Conservation (phyloP, 2,113 vertebrate species). For the Chaenogobius annularis region DNA sequence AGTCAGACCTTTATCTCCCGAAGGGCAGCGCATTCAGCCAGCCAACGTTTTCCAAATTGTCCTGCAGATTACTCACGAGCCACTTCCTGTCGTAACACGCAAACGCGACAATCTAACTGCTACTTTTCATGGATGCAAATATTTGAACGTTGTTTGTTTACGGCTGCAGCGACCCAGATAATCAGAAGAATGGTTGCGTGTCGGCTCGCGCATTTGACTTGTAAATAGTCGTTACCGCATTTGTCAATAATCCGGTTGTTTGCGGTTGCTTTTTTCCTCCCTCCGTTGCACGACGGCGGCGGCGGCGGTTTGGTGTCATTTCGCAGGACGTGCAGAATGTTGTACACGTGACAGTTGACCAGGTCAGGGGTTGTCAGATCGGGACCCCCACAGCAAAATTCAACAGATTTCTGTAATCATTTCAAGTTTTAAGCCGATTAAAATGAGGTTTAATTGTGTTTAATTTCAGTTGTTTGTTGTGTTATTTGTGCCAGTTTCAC, state of each 20-base stretch:
- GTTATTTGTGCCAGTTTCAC: no score
- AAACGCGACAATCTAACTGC: not conserved
- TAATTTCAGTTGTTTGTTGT: no score
- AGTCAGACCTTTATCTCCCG: slow-evolving; percentile 22
- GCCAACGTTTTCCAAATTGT: not conserved
- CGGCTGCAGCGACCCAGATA: not conserved
- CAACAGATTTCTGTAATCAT: no score
- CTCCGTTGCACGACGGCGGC: not conserved
- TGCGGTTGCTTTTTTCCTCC: not conserved
- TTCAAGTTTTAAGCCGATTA: no score
- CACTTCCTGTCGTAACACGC: not conserved
- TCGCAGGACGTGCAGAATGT: no score
- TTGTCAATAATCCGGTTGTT: not conserved
- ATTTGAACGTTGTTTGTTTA: not conserved
- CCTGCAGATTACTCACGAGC: no score
- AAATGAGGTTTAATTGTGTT: no score
- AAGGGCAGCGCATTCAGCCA: slow-evolving; percentile 19
- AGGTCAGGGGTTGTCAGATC: no score
- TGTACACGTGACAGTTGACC: no score
- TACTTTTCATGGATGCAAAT: not conserved
- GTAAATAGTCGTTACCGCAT: not conserved
- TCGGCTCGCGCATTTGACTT: not conserved
- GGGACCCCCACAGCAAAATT: no score
- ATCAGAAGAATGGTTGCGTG: not conserved
- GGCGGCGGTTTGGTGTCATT: no score